Evolutionary conservation across 2,113 vertebrate genomes (phyloP), one percentile per base, ranked within the genome.

Genomic region (Channa argus): DNA sequence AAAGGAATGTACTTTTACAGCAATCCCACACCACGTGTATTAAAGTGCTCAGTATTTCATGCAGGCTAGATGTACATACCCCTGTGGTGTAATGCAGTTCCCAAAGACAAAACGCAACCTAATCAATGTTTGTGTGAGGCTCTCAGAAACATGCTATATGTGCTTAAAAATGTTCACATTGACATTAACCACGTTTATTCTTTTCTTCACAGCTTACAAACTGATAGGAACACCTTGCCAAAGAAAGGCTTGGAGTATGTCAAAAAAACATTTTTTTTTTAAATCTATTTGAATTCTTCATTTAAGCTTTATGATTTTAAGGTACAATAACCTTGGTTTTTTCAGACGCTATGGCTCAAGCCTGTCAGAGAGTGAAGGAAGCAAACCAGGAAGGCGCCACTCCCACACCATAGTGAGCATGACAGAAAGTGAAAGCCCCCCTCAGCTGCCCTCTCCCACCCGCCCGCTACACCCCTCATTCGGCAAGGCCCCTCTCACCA

Each of bases 211-310:
- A 99, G 97, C 88, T 88, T 93, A 90, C 96, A 94, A 80, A 94
- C 96, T 0, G 97, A 98, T 92, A 94, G 96, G 81, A 99, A 98
- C 83, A 98, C 96, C 0, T 92, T 98, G 77, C 97, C 98, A 59
- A 98, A 98, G 94, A 98, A 99, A 88, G 96, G 97, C 70, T 88
- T 99, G 82, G 96, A 97, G 97, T 98, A 96, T 89, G 92, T 79
- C 34, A 12, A 15, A 52, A 63, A 24, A 24, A 24, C 1, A 1
- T 24, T 24, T 24, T 24, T 24, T 24, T 24, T 24, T 24, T 24
- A 24, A 24, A 24, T 24, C 24, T 24, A 24, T 24, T 24, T 24
- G 24, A 24, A 24, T 24, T 24, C 24, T 24, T 24, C 24, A 24
- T 24, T 62, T 5, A 6, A 9, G 61, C 15, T 34, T 62, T 2